phyloP scores from a whole-genome alignment of 2,888 invertebrate species.

The Subacronicta megacephala region DNA sequence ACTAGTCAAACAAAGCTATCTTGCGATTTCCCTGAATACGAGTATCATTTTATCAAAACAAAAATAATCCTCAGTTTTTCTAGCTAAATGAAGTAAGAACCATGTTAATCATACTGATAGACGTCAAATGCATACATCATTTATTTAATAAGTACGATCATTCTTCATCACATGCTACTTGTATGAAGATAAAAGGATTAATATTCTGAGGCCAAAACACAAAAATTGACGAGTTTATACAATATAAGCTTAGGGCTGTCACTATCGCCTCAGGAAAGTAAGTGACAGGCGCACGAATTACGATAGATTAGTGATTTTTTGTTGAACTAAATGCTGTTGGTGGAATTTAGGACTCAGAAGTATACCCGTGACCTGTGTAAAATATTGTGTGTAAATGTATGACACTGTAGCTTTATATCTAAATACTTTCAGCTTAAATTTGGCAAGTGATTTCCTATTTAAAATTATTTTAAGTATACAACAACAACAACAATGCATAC shows the following conservation, averaged over 20 bases:
- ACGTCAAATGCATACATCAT: conserved; percentile 6
- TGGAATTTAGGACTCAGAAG: background rate
- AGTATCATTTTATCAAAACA: no score
- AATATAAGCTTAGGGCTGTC: conserved; percentile 13
- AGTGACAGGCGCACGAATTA: background rate
- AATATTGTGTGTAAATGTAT: no score
- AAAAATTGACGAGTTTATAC: conserved; percentile 15
- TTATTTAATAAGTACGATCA: background rate
- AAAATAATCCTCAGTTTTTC: background rate
- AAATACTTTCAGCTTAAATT: no score
- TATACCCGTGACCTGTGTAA: no score
- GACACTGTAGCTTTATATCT: no score
- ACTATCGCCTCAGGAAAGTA: background rate
- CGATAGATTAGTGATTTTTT: no score
- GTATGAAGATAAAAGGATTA: conserved; percentile 9
- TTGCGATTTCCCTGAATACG: no score
- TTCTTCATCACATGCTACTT: conserved; percentile 12
- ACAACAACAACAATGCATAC: no score
- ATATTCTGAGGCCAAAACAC: conserved; percentile 22
- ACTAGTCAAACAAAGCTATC: no score
- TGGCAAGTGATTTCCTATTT: no score
- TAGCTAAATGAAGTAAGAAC: background rate
- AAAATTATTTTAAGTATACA: no score
- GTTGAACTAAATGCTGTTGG: no score
- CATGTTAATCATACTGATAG: background rate